phyloP scores from a whole-genome alignment of 2,113 vertebrate genomes.

The Poecile atricapillus region DNA sequence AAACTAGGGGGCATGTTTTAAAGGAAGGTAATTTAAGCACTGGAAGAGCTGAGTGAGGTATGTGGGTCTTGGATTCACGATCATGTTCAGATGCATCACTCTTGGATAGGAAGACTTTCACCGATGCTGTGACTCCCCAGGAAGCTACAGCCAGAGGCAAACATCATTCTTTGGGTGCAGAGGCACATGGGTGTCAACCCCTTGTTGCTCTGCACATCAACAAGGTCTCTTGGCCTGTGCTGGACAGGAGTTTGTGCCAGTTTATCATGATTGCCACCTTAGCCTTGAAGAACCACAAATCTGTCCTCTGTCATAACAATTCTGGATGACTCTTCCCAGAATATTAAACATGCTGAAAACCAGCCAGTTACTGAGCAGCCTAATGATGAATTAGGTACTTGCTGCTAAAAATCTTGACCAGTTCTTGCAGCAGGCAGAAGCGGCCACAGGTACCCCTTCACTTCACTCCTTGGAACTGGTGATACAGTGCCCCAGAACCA shows the following conservation, averaged over 20 bases:
- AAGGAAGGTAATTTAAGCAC: not conserved
- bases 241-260: not conserved
- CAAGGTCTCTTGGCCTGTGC: not conserved
- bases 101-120: not conserved
- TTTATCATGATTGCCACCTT: not conserved
- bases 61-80: not conserved
- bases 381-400: not conserved
- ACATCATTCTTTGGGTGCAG: not conserved
- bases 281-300: not conserved
- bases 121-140: not conserved
- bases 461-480: not conserved
- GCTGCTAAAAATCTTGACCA: not conserved
- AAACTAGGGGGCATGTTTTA: not conserved
- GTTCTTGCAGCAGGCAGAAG: not conserved
- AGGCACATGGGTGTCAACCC: fast-evolving
- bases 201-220: not conserved
- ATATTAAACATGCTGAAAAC: not conserved
- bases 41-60: not conserved
- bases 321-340: not conserved
- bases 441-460: not conserved
- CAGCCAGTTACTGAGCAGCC: not conserved
- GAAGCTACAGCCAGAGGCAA: not conserved
- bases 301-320: not conserved
- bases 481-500: not conserved
- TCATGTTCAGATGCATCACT: not conserved